A percentile compares a stretch with the other conserved stretches of the same genome.
Evolutionary conservation across 2,797 vertebrate genomes (phyloP).

Genomic region (Enteromius fasciolatus): DNA sequence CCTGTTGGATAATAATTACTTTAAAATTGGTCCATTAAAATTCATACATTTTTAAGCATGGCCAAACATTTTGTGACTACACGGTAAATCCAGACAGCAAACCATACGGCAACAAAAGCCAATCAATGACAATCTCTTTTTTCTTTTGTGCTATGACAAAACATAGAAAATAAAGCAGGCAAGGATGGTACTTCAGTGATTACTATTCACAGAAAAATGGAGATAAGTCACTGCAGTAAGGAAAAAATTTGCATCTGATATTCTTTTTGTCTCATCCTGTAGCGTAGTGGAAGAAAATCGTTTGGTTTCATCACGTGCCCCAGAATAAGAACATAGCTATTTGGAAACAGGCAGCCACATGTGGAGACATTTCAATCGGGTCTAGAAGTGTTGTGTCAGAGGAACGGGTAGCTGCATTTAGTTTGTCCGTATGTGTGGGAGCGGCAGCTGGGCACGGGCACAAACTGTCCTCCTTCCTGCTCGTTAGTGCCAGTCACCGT

Average conservation of each 20-base stretch:
- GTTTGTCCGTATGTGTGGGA: conserved; percentile 46
- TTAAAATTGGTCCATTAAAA: not conserved
- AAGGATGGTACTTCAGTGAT: conserved; percentile 57
- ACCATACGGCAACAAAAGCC: conserved; percentile 36
- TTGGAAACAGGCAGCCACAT: conserved; percentile 56
- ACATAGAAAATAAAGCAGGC: conserved; percentile 51
- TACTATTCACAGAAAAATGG: conserved; percentile 57
- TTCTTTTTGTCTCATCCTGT: not conserved
- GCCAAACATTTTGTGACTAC: not conserved
- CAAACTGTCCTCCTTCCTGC: conserved; percentile 52
- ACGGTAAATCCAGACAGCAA: conserved; percentile 1
- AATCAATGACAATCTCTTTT: conserved; percentile 57
- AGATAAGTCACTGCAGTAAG: conserved; percentile 57
- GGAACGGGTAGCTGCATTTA: conserved; percentile 29
- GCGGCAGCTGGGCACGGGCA: conserved; percentile 23
- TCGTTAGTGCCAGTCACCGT: conserved; percentile 58
- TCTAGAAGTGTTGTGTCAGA: conserved; percentile 37
- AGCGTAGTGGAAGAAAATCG: not conserved
- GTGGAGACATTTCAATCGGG: conserved; percentile 1
- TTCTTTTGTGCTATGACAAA: conserved; percentile 49
- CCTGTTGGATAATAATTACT: not conserved
- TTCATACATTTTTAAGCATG: not conserved
- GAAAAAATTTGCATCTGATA: conserved; percentile 49
- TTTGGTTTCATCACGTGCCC: conserved; percentile 35
- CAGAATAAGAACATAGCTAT: conserved; percentile 39